Evolutionary conservation across 2,113 vertebrate species (phyloP), one percentile per base, ranked within the genome.

Genomic region (Xyrauchen texanus): DNA sequence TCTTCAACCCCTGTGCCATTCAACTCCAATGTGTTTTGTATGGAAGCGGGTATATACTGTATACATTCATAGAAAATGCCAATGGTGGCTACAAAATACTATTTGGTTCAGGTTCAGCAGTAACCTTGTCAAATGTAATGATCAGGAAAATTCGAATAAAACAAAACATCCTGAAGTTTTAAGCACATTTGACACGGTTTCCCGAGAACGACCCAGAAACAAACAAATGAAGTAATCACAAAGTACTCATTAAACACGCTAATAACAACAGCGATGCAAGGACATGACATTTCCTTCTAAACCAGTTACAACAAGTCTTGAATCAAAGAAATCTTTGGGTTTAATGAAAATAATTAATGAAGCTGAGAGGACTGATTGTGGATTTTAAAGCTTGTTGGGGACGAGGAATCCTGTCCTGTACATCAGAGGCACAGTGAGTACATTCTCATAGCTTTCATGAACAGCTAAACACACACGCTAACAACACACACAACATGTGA

Each of bases 351-450:
- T 34, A 34, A 34, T 75, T 62, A 42, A 63, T 51, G 51, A 49
- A 34, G 46, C 58, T 3, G 4, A 5, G 6, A 13, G 47, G 5
- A 7, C 15, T 44, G 15, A 10, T 8, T 49, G 47, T 49, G 47
- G 53, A 15, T 58, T n/a, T 34, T 46, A 58, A 58, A 71, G 69
- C 55, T 72, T 60, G 15, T 46, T 21, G 58, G 11, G 10, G 11
- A 45, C 13, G 10, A 71, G 45, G 69, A 42, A 34, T 63, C 51
- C 21, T 34, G 3, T 34, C 1, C 21, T 34, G 21, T 34, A 34
- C 42, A 8, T 63, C 11, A 51, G 58, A 73, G 78, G 69, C 78
- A 80, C 78, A 16, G 67, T 73, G 44, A 80, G 55, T 42, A 74
- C 70, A 73, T 73, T 73, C 52, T 47, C 61, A 65, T 70, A 72